These are phyloP conservation scores for Syrista parreyssii DNA, from an alignment of 2,888 invertebrate species.

Conservation along the genomic window DNA sequence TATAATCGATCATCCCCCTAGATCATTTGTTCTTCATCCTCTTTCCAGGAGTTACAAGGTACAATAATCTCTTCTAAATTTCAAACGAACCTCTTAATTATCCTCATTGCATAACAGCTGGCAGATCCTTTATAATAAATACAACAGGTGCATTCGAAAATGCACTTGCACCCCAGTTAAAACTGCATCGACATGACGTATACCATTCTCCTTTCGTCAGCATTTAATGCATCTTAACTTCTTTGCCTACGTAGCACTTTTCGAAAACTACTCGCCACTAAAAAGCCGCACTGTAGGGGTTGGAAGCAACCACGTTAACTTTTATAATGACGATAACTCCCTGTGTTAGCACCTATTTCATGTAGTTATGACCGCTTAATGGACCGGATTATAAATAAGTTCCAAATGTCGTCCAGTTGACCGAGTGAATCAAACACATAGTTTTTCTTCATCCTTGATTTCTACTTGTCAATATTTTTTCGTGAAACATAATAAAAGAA, in stretches of 20 bases:
- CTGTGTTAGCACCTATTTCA: conserved; percentile 19
- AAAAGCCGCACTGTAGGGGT: background rate
- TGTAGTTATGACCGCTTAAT: conserved; percentile 18
- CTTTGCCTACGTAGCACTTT: background rate
- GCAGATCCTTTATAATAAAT: background rate
- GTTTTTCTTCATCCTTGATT: no score
- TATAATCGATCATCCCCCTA: no score
- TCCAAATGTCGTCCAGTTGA: conserved; percentile 15
- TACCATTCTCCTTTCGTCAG: background rate
- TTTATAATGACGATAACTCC: conserved; percentile 36
- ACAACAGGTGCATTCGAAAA: conserved; percentile 8
- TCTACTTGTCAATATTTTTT: no score
- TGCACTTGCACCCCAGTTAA: background rate
- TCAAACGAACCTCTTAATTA: conserved; percentile 19
- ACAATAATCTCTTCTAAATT: conserved; percentile 26
- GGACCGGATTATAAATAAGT: conserved; percentile 18
- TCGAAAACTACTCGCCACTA: conserved; percentile 2
- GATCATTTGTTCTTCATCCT: background rate
- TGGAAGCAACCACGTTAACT: conserved; percentile 15
- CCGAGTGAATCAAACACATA: background rate
- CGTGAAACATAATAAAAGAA: no score
- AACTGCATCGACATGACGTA: background rate
- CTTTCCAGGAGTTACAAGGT: conserved; percentile 6
- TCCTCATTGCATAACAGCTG: conserved; percentile 19
- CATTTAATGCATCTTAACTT: background rate